Conservation (phyloP, 2,888 invertebrate species). For the Phyllotreta striolata region DNA sequence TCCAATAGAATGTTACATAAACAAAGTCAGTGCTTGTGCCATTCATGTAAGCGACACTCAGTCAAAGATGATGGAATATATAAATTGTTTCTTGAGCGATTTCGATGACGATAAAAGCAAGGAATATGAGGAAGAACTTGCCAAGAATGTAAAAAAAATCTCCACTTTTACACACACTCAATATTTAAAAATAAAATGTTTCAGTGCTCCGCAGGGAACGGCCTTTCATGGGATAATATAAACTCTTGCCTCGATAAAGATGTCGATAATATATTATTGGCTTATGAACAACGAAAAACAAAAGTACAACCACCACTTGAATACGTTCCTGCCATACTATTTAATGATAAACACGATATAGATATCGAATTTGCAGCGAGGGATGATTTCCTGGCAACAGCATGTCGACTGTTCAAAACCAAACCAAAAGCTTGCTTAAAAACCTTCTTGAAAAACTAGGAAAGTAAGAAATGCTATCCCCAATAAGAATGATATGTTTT, state of each 20-base stretch:
- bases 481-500: too few relatives aligned
- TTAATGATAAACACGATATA: constrained; percentile 19
- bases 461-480: too few relatives aligned
- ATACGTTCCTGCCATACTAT: constrained; percentile 22
- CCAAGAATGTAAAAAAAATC: constrained; percentile 28
- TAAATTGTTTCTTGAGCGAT: constrained; percentile 33
- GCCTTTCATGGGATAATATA: constrained; percentile 34
- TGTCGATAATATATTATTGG: not conserved
- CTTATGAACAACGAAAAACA: not conserved
- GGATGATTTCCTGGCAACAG: constrained; percentile 16
- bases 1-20: constrained; percentile 62
- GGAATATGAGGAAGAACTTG: constrained; percentile 17
- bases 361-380: constrained; percentile 6
- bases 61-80: constrained; percentile 30
- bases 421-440: constrained; percentile 20
- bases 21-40: constrained; percentile 64
- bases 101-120: not conserved
- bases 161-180: too few relatives aligned
- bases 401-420: constrained; percentile 12
- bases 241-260: constrained; percentile 19
- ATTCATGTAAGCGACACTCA: constrained; percentile 28
- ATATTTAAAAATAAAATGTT: constrained; percentile 7
- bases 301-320: constrained; percentile 7
- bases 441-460: too few relatives aligned
- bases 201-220: constrained; percentile 34